Base-by-base conservation (phyloP, 1,140 invertebrate species). In the Trypoxylus dichotomus region DNA sequence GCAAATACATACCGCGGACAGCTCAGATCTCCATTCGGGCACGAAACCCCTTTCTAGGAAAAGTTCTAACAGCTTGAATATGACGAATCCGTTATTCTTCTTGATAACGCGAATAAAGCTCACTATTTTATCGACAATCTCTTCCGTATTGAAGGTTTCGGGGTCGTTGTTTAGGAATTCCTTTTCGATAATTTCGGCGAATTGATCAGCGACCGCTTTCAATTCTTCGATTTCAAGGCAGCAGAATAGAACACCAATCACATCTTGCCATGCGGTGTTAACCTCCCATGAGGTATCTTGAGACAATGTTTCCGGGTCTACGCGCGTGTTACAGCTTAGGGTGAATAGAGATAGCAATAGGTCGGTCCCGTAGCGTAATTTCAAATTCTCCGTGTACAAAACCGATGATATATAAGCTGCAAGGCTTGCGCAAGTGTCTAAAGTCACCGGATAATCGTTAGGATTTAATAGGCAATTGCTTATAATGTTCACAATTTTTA, bases 211-310 rank as follows among this genome's bases (percentile, higher is more conserved):
- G 78, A 19, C 85, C 78, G 60, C 83, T 85, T 58, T 58, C 37
- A 82, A 80, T 77, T 85, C 85, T 27, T 78, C 75, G 6, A 77
- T 25, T 3, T 85, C 73, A 7, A 85, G 60, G 0, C 72, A 75
- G 11, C 79, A 42, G 25, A 82, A 79, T 24, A 87, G 82, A 42
- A 82, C 77, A 5, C 84, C 85, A 15, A 89, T 74, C n/a, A 85
- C 85, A 84, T 89, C 88, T 82, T 89, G 86, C 89, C 89, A 89
- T 42, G 88, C 87, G n/a, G 87, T 88, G 19, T 87, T 88, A 5
- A 88, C 83, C 82, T 89, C 88, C 85, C 86, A 88, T 27, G 88
- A 79, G 7, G 88, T 89, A 78, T 89, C 88, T 43, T 85, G 82
- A 0, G 87, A 87, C 7, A 89, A 77, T 76, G 83, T 83, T 76